Evolutionary conservation across 2,888 invertebrate genomes (phyloP).

Genomic region (Chloroclysta siterata): DNA sequence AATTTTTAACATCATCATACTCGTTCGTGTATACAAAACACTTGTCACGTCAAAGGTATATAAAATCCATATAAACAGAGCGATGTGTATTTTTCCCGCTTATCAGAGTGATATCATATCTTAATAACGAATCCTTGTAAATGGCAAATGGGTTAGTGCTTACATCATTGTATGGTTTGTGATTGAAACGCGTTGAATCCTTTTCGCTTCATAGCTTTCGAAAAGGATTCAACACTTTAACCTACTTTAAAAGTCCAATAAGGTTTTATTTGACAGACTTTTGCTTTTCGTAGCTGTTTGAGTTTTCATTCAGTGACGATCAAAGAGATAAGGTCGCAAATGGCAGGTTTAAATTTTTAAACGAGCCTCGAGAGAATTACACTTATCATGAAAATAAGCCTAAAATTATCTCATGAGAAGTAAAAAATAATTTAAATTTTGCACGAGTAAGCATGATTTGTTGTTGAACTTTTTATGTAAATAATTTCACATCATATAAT

Average conservation of each 20-base stretch:
- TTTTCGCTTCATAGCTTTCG: conserved; percentile 7
- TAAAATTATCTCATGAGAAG: no score
- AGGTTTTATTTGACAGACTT: not conserved
- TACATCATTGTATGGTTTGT: conserved; percentile 42
- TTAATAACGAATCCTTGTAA: conserved; percentile 46
- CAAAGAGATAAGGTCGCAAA: not conserved
- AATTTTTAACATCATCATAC: conserved; percentile 11
- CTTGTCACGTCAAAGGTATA: conserved; percentile 24
- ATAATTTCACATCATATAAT: no score
- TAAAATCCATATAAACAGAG: conserved; percentile 34
- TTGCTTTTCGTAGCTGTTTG: no score
- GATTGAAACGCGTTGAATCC: conserved; percentile 26
- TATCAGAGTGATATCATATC: conserved; percentile 51
- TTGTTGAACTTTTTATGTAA: no score
- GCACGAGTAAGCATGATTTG: no score
- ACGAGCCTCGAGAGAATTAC: not conserved
- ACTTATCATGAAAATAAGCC: not conserved
- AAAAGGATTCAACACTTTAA: conserved; percentile 11
- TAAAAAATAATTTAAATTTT: no score
- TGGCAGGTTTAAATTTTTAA: not conserved
- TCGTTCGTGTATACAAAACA: not conserved
- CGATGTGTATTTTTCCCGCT: conserved; percentile 30
- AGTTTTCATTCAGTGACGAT: not conserved
- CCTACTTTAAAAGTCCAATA: not conserved
- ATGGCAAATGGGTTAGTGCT: conserved; percentile 47